Evolutionary conservation across 2,113 vertebrate species (phyloP), one percentile per base, ranked within the genome.

Genomic region (Panthera tigris): DNA sequence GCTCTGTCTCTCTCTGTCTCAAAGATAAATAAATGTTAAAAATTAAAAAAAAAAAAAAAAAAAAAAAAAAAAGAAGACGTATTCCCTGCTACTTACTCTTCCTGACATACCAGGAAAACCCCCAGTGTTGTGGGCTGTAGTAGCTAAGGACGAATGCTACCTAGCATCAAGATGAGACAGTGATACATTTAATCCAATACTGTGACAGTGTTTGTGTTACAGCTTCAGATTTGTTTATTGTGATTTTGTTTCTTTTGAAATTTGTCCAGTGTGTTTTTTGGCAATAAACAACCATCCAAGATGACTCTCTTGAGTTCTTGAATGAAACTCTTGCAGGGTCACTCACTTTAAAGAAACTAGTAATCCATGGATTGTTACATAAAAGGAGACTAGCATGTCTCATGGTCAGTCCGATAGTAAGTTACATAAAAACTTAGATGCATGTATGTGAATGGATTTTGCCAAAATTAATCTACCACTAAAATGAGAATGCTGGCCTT

Each of bases 401-500:
- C 48, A 2, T 81, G 4, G 71, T 78, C 41, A 33, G 16, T 48
- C 7, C 1, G 68, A 36, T 25, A 68, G 23, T 33, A 57, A 39
- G 29, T 57, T 71, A 50, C 52, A 15, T 29, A 81, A 63, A 65
- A 57, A 23, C 3, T 18, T 45, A 74, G 82, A 84, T 87, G 41
- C 45, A 81, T 25, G 45, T 21, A 61, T 39, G 11, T 29, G 25
- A 74, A 74, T 71, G 50, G 27, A 39, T 96, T 96, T 78, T 36
- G 66, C 83, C 31, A 45, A 91, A 79, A 71, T 84, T 79, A 31
- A 83, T 82, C 19, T 55, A 57, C 21, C 48, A 41, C 55, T 45
- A 48, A 89, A 94, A 86, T 65, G 73, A 92, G 23, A 96, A 39
- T 96, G 69, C 45, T 80, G 7, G 33, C 39, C n/a, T 96, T 93